Base-by-base conservation (phyloP, 2,888 invertebrate species). In the Magallana nippona region DNA sequence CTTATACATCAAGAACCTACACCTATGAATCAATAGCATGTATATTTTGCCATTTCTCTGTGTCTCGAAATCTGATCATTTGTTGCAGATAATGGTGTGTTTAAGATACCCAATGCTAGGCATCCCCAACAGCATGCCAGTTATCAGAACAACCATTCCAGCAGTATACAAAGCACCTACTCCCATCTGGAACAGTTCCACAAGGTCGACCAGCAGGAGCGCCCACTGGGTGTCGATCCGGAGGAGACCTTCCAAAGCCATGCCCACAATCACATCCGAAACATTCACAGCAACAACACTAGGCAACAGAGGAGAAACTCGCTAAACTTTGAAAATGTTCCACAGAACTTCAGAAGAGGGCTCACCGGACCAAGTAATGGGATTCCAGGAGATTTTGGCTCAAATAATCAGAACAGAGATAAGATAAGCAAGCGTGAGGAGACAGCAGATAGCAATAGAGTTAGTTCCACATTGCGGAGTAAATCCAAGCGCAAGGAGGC, bases 101-200 rank as follows among this genome's bases (percentile, higher is more conserved):
- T 71, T 27, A 71, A 71, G 71, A 32, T 10, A 27, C 71, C 71
- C 22, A 32, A 27, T 27, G 27, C 19, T 2, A 27, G 71, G 32
- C 71, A 71, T 13, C 1, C 71, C 71, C 27, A 11, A 27, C 71
- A 71, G 27, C 71, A 32, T 71, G 11, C 11, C 15, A 32, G 71
- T 71, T 22, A 27, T 17, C 22, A 71, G 22, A 32, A 71, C 22
- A 71, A 27, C 27, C 32, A 71, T 27, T 15, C 71, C 10, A 32
- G 32, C 27, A 71, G 71, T 17, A 32, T 71, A 27, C 71, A 27
- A 22, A 71, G 71, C 15, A 71, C 71, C 1, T 71, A 71, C 13
- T 71, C 71, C 71, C 71, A 71, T 32, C 27, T 71, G 27, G 71
- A 71, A 22, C 71, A 71, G 13, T 32, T 71, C 13, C 71, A 71